Percentiles rank a stretch among this genome's conserved stretches.
Evolutionary conservation across 2,797 vertebrate species (phyloP).

Genomic region (Steatocranus sp.): DNA sequence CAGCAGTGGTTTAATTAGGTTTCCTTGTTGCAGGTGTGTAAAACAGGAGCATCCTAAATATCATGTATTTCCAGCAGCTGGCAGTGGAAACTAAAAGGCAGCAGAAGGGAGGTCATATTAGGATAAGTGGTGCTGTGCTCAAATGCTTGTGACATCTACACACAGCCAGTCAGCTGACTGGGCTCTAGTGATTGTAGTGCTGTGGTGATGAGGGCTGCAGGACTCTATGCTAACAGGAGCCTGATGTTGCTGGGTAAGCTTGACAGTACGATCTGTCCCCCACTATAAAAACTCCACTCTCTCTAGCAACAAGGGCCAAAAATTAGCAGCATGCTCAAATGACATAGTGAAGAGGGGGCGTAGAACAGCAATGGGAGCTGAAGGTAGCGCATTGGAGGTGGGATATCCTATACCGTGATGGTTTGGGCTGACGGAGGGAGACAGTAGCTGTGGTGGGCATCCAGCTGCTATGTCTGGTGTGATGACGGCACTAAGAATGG

Average conservation of each 20-base stretch:
- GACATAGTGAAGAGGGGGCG: constrained; percentile 25
- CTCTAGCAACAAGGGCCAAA: constrained; percentile 81
- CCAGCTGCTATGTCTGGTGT: constrained; percentile 62
- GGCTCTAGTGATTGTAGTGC: neutral
- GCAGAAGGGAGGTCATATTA: constrained; percentile 13
- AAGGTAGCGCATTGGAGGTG: constrained; percentile 15
- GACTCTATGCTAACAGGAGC: constrained; percentile 52
- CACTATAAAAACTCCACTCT: constrained; percentile 69
- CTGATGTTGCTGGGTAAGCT: constrained; percentile 62
- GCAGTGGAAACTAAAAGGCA: neutral
- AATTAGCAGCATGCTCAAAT: constrained; percentile 71
- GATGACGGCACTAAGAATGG: constrained; percentile 73
- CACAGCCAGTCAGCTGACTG: constrained; percentile 27
- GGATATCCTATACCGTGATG: constrained; percentile 65
- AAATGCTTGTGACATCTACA: constrained; percentile 25
- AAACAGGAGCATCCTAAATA: neutral
- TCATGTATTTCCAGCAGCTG: neutral
- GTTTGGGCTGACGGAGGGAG: constrained; percentile 40
- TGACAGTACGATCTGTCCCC: constrained; percentile 12
- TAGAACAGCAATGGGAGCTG: constrained; percentile 29
- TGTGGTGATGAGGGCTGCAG: constrained; percentile 38
- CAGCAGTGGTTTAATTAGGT: neutral
- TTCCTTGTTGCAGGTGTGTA: neutral
- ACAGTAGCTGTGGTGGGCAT: constrained; percentile 32
- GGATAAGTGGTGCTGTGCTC: constrained; percentile 4